phyloP scores from a whole-genome alignment of 2,797 vertebrate species.

The Bradypus variegatus region DNA sequence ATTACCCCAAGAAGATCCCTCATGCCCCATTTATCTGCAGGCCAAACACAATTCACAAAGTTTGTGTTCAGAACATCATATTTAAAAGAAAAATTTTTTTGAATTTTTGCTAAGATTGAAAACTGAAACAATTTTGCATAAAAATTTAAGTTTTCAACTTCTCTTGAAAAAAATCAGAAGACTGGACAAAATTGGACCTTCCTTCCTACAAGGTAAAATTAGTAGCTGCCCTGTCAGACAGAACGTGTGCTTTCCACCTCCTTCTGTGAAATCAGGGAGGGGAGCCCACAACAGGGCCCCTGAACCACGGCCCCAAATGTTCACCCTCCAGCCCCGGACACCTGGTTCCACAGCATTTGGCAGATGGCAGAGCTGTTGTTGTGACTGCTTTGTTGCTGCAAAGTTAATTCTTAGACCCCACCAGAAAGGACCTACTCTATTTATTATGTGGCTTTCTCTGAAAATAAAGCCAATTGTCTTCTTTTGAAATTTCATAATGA shows the following conservation, averaged over 20 bases:
- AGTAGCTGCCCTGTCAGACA: neutral
- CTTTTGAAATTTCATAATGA: neutral
- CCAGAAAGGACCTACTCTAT: neutral
- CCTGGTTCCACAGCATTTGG: neutral
- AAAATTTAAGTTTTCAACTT: neutral
- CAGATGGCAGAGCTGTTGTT: neutral
- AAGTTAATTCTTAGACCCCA: neutral
- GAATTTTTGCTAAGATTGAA: neutral
- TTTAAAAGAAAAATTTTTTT: neutral
- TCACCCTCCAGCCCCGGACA: neutral
- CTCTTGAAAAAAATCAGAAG: neutral
- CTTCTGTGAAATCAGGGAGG: neutral
- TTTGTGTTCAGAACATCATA: neutral
- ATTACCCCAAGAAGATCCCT: neutral
- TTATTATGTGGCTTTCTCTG: neutral
- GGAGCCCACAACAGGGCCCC: neutral
- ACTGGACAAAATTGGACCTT: neutral
- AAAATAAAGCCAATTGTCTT: neutral
- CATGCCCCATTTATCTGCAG: neutral
- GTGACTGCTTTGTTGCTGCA: neutral
- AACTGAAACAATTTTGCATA: neutral
- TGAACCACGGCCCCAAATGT: neutral
- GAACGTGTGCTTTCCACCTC: neutral
- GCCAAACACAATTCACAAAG: neutral
- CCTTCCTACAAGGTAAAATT: neutral